Percentiles rank a stretch among this genome's conserved stretches.
phyloP scores from a whole-genome alignment of 2,113 vertebrate species.

The Eira barbara region DNA sequence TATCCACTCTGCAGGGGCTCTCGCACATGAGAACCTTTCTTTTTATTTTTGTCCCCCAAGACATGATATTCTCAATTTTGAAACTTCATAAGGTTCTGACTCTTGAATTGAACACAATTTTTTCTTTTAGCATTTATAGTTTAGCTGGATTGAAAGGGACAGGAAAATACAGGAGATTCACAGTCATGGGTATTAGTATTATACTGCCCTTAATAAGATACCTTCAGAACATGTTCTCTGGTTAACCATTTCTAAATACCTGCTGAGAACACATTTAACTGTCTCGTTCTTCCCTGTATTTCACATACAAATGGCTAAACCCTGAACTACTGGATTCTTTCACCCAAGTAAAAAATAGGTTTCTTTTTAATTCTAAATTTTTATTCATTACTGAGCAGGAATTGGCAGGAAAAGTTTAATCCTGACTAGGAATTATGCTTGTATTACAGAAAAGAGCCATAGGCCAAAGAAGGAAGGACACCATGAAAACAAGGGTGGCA shows the following conservation, averaged over 20 bases:
- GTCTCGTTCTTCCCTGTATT: background rate
- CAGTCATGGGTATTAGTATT: background rate
- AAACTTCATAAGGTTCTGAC: background rate
- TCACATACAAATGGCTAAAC: background rate
- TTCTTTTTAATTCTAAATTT: background rate
- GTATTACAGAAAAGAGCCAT: conserved; percentile 32
- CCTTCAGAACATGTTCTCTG: background rate
- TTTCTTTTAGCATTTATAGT: background rate
- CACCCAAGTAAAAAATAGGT: background rate
- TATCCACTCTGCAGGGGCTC: rapidly evolving
- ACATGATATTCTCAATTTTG: background rate
- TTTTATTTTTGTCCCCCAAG: background rate
- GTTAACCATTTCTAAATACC: background rate
- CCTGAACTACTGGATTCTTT: background rate
- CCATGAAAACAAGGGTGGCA: background rate
- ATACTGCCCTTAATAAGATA: background rate
- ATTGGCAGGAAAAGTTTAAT: background rate
- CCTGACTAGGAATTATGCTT: background rate
- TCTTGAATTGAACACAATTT: background rate
- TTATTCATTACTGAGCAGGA: conserved; percentile 34
- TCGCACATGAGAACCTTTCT: too few species aligned
- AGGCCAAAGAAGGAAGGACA: background rate
- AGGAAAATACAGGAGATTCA: background rate
- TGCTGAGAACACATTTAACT: background rate
- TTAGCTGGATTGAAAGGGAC: background rate